Evolutionary conservation across 2,113 vertebrate genomes (phyloP).

Genomic region (Micromys minutus): DNA sequence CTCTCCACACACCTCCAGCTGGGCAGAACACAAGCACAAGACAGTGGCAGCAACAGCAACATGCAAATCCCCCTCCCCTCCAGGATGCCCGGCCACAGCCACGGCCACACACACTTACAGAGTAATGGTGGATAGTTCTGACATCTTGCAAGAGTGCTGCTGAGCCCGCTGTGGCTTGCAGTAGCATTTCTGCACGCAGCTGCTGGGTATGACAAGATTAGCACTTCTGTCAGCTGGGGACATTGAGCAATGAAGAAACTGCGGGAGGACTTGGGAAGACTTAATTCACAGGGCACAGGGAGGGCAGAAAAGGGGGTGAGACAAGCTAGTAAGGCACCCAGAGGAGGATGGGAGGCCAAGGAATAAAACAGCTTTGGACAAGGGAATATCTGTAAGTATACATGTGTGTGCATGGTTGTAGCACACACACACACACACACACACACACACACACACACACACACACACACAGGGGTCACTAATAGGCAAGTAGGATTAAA

Average conservation of each 20-base stretch:
- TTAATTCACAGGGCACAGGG: slow-evolving; percentile 69
- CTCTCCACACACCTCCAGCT: not conserved
- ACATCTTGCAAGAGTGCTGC: slow-evolving; percentile 99
- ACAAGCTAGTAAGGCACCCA: not conserved
- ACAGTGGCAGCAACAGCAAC: slow-evolving; percentile 51
- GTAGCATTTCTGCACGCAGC: slow-evolving; percentile 99
- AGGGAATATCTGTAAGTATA: not conserved
- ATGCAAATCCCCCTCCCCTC: slow-evolving; percentile 81
- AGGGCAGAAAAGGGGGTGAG: not conserved
- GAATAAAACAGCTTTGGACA: not conserved
- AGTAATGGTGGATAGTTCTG: slow-evolving; percentile 99
- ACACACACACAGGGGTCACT: too few relatives aligned
- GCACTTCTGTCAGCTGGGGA: slow-evolving; percentile 86
- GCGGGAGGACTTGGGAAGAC: slow-evolving; percentile 75
- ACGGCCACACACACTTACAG: slow-evolving; percentile 96
- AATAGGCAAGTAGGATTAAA: not conserved
- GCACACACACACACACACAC: not conserved
- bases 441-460: not conserved
- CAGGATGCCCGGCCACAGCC: slow-evolving; percentile 78
- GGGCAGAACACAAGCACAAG: not conserved
- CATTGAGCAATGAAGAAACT: slow-evolving; percentile 76
- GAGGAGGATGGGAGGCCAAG: not conserved
- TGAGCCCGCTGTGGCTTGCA: slow-evolving; percentile 98
- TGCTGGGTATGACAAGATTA: slow-evolving; percentile 98
- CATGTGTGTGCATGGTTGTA: not conserved